Evolutionary conservation across 2,113 vertebrate species (phyloP).

Genomic region (Pavo muticus): DNA sequence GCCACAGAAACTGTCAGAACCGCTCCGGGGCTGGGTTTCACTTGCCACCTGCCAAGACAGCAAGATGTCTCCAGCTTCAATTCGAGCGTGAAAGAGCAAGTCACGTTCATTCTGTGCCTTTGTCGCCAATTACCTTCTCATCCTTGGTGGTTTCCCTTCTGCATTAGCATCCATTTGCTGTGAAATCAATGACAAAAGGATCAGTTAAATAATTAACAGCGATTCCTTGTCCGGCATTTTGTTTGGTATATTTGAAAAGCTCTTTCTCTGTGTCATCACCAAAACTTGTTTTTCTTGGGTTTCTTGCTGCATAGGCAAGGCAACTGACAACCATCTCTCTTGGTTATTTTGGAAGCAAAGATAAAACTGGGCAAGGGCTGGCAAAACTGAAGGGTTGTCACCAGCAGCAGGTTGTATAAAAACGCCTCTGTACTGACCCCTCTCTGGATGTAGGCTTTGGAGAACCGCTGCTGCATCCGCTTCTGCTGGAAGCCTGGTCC

Average conservation of each 20-base stretch:
- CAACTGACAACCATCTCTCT: not conserved
- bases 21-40: slow-evolving; percentile 66
- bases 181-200: slow-evolving; percentile 6
- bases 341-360: slow-evolving; percentile 1
- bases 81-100: not conserved
- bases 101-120: not conserved
- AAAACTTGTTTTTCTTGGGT: not conserved
- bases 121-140: slow-evolving; percentile 64
- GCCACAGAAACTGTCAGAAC: slow-evolving; percentile 78
- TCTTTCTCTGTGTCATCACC: not conserved
- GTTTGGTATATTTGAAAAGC: not conserved
- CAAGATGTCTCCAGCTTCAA: slow-evolving; percentile 11
- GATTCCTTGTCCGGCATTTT: not conserved
- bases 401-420: not conserved
- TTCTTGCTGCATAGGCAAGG: not conserved
- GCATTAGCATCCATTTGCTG: slow-evolving; percentile 34
- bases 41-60: slow-evolving; percentile 68
- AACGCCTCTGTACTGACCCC: slow-evolving; percentile 52
- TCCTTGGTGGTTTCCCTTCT: slow-evolving; percentile 20
- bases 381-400: not conserved
- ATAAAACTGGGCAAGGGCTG: not conserved
- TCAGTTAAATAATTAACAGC: not conserved
- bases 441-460: slow-evolving; percentile 48
- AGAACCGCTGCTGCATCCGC: not conserved
- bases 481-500: slow-evolving; percentile 55